Conservation (phyloP, 2,797 vertebrate genomes). For the Hoplostethus mediterraneus region DNA sequence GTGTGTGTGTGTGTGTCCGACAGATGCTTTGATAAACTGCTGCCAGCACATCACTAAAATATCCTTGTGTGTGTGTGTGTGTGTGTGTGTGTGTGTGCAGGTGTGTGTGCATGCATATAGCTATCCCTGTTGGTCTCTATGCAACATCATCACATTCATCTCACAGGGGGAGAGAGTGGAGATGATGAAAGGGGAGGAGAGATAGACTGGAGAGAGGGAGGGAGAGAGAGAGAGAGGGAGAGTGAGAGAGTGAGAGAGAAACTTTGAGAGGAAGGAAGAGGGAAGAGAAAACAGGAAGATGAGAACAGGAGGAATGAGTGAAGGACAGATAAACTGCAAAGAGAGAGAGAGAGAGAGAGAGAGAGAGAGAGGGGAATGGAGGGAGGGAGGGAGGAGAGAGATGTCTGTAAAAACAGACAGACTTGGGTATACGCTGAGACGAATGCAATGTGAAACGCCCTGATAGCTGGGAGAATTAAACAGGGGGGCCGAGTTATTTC, state of each 20-base stretch:
- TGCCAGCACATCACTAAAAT: slow-evolving; percentile 51
- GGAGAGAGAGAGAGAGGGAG: background rate
- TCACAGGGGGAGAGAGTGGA: slow-evolving; percentile 21
- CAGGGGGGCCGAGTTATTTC: slow-evolving; percentile 6
- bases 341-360: slow-evolving; percentile 3
- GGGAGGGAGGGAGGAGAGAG: background rate
- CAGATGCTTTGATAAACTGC: slow-evolving; percentile 50
- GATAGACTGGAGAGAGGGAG: background rate
- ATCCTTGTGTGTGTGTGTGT: background rate
- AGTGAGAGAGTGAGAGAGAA: background rate
- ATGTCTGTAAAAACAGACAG: background rate
- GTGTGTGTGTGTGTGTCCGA: slow-evolving; percentile 17
- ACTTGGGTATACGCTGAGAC: background rate
- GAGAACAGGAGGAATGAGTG: slow-evolving; percentile 1
- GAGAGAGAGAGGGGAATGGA: background rate
- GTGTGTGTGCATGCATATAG: slow-evolving; percentile 1
- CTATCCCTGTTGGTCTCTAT: slow-evolving; percentile 30
- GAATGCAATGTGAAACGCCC: slow-evolving; percentile 27
- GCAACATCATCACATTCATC: slow-evolving; percentile 44
- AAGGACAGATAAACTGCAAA: background rate
- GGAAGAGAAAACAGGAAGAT: no score
- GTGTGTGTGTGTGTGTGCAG: slow-evolving; percentile 13
- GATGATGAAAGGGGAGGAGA: slow-evolving; percentile 14
- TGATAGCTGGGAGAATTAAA: slow-evolving; percentile 38
- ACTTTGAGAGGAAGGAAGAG: background rate